Percentiles rank a stretch among this genome's conserved stretches.
phyloP scores from a whole-genome alignment of 2,888 invertebrate species.

The Spisula subtruncata region DNA sequence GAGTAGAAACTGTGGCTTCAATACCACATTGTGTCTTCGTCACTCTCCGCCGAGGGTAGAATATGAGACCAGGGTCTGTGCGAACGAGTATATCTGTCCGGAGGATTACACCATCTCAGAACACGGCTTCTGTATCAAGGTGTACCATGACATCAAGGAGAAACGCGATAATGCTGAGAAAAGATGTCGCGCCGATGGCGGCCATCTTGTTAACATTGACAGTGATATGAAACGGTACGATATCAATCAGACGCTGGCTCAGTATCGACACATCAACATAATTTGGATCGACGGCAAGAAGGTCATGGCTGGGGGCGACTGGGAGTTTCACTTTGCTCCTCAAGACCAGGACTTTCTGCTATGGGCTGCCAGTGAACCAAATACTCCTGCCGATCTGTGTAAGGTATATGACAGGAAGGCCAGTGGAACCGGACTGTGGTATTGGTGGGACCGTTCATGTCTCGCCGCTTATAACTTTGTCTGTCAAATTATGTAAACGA shows the following conservation, averaged over 20 bases:
- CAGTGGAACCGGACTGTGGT: constrained; percentile 1
- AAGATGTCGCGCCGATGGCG: constrained; percentile 15
- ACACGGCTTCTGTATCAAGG: constrained; percentile 22
- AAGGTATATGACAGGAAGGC: constrained; percentile 19
- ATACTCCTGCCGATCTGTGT: constrained; percentile 24
- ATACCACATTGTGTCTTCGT: constrained; percentile 7
- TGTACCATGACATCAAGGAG: not conserved
- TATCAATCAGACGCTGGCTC: constrained; percentile 2
- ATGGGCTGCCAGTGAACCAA: constrained; percentile 6
- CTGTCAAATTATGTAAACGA: not conserved
- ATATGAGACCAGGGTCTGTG: constrained; percentile 18
- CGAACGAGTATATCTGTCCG: not conserved
- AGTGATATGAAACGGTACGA: not conserved
- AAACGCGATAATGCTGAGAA: constrained; percentile 23
- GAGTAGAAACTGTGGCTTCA: constrained; percentile 25
- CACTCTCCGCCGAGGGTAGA: not conserved
- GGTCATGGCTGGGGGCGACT: not conserved
- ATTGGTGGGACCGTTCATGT: not conserved
- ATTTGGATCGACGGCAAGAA: constrained; percentile 31
- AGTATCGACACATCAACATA: not conserved
- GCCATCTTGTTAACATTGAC: constrained; percentile 37
- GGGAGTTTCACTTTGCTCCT: constrained; percentile 10
- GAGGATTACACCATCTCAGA: not conserved
- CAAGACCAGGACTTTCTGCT: not conserved
- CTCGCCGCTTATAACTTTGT: not conserved